These are phyloP conservation scores for Cepaea hortensis DNA, from an alignment of 2,888 invertebrate species.

Conservation along the genomic window DNA sequence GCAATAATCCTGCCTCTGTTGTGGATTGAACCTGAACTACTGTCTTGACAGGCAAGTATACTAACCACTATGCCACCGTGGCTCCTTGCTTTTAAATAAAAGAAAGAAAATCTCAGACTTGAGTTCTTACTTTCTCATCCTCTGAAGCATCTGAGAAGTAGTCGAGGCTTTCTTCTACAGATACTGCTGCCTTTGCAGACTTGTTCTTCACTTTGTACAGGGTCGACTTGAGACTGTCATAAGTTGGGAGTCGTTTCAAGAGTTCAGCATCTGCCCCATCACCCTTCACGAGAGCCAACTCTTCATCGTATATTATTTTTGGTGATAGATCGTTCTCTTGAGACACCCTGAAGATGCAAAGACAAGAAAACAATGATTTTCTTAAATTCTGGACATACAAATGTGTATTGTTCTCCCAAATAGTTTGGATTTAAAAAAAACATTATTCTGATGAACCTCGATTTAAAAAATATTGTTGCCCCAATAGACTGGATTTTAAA, in stretches of 20 bases:
- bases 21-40: too few relatives aligned
- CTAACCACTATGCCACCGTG: background rate
- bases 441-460: too few relatives aligned
- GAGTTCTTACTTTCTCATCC: conserved; percentile 31
- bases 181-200: background rate
- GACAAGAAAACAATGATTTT: too few relatives aligned
- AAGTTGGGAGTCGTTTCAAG: conserved; percentile 27
- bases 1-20: background rate
- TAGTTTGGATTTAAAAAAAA: too few relatives aligned
- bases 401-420: too few relatives aligned
- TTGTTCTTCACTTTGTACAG: conserved; percentile 40
- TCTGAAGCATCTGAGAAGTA: conserved; percentile 30
- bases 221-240: conserved; percentile 41
- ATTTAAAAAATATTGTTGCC: too few relatives aligned
- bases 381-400: too few relatives aligned
- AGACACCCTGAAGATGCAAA: conserved; percentile 20
- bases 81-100: background rate
- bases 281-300: conserved; percentile 16
- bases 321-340: conserved; percentile 39
- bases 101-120: background rate
- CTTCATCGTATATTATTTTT: conserved; percentile 46
- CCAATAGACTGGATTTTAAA: too few relatives aligned
- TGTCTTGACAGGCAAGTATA: background rate
- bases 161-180: conserved; percentile 22
- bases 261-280: conserved; percentile 35